phyloP scores from a whole-genome alignment of 2,888 invertebrate species.

The Eristalis intricaria region DNA sequence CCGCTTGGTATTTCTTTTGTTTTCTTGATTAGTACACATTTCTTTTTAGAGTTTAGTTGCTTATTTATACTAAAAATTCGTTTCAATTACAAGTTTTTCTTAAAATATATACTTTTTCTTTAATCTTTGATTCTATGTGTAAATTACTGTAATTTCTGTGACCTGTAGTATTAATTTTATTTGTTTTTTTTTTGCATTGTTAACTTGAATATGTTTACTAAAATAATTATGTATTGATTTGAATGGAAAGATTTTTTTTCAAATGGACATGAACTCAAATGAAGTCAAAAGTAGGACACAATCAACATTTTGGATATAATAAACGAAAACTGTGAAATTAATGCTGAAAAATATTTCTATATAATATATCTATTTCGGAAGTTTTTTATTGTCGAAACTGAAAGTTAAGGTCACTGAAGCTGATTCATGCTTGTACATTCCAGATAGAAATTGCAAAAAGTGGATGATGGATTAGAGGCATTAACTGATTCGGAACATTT shows the following conservation, averaged over 20 bases:
- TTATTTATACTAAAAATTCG: constrained; percentile 68
- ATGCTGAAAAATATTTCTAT: no score
- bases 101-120: constrained; percentile 62
- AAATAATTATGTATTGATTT: constrained; percentile 21
- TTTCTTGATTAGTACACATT: constrained; percentile 3
- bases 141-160: constrained; percentile 62
- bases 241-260: constrained; percentile 22
- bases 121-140: constrained; percentile 33
- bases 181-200: constrained; percentile 35
- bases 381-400: no score
- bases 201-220: constrained; percentile 53
- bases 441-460: no score
- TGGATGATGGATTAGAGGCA: no score
- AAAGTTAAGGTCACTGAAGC: no score
- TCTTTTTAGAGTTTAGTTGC: constrained; percentile 13
- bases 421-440: no score
- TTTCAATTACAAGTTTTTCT: constrained; percentile 63
- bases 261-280: not conserved
- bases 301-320: no score
- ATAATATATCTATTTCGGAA: no score
- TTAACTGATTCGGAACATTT: no score
- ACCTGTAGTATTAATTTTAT: constrained; percentile 55
- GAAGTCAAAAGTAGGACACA: no score
- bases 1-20: constrained; percentile 31
- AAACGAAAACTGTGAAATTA: no score